Evolutionary conservation across 2,113 vertebrate genomes (phyloP).

Genomic region (Brachyhypopomus occidentalis): DNA sequence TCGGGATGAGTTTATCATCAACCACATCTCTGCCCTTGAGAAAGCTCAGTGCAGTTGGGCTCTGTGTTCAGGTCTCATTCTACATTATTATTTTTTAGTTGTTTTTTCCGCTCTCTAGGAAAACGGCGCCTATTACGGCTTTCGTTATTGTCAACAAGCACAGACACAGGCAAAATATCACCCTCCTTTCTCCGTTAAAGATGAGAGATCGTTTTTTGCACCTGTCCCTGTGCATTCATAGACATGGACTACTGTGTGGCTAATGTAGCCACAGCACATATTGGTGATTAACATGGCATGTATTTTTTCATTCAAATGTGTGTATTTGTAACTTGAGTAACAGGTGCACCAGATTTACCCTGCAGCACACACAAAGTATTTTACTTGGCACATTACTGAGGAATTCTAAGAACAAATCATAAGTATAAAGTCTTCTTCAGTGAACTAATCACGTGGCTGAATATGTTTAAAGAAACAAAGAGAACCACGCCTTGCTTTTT

Average conservation of each 20-base stretch:
- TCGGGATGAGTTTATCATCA: constrained; percentile 46
- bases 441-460: too few species aligned
- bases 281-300: too few species aligned
- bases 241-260: too few species aligned
- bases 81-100: not conserved
- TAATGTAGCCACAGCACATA: too few species aligned
- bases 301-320: too few species aligned
- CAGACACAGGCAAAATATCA: too few species aligned
- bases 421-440: not conserved
- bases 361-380: not conserved
- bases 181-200: too few species aligned
- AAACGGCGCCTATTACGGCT: too few species aligned
- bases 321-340: not conserved
- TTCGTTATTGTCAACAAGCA: too few species aligned
- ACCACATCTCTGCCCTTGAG: constrained; percentile 33
- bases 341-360: not conserved
- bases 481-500: not conserved
- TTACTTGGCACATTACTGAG: not conserved
- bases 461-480: not conserved
- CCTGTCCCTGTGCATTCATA: too few species aligned
- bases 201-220: too few species aligned
- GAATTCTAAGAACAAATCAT: not conserved
- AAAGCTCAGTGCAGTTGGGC: not conserved
- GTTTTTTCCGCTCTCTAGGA: too few species aligned
- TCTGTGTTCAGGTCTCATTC: not conserved